Base-by-base conservation (phyloP, 2,797 vertebrate species). In the Lepilemur ruficaudatus region DNA sequence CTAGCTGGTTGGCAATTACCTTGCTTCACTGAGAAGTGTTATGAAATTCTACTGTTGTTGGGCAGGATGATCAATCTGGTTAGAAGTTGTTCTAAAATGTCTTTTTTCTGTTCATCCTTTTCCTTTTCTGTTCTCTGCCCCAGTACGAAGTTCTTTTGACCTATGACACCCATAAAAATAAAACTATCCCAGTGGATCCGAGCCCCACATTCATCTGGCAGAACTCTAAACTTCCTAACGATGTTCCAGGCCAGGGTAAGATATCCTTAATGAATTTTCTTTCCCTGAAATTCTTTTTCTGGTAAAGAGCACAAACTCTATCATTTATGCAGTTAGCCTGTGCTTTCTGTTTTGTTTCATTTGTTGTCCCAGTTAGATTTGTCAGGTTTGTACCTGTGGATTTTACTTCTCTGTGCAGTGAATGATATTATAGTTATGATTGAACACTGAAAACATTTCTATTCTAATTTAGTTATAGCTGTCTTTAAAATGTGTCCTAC, bases 121-220 rank as follows among this genome's bases (percentile, higher is more conserved):
- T 82, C 72, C 82, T 80, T 57, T 85, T 79, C 43, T 97, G 67
- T 97, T 59, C 50, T 67, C 52, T 23, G 7, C 43, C 48, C 0
- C 96, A 99, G 99, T 99, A 99, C 50, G 86, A 98, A 95, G 83
- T 73, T n/a, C 99, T 99, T 95, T 95, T 99, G n/a, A 81, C 97
- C 86, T 99, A 99, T 91, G 98, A 99, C 97, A 99, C 99, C 0
- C 98, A 98, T 0, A 41, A 1, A 72, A 99, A 99, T 46, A 0
- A 15, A 32, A 99, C 98, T 6, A 5, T 0, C 0, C 0, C 41
- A 0, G 4, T 3, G 0, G 92, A 98, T 2, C 0, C 0, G 0
- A 96, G 46, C 12, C 99, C 99, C 0, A 63, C 96, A 11, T 99
- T 99, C 96, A 28, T 70, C 20, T 99, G 99, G 99, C 98, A 96